A percentile compares a stretch with the other conserved stretches of the same genome.
These are phyloP conservation scores for Ciconia maguari DNA, from an alignment of 2,113 vertebrate genomes.

Conservation along the genomic window DNA sequence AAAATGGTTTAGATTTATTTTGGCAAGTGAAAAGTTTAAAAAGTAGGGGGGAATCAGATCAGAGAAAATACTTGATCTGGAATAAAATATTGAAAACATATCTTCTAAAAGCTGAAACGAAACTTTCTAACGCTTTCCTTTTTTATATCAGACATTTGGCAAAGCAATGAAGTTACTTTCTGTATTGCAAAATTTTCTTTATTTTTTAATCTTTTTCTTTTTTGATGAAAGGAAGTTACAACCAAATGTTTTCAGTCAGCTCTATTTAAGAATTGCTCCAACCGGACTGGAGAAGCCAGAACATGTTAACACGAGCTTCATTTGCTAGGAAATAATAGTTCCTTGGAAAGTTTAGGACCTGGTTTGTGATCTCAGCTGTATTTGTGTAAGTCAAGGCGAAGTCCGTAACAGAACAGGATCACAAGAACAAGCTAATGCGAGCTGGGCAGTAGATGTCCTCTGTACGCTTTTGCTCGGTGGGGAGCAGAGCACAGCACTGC, in stretches of 20 bases:
- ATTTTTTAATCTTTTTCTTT: background rate
- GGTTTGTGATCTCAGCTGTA: background rate
- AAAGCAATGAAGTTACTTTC: background rate
- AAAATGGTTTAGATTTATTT: background rate
- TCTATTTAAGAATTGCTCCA: background rate
- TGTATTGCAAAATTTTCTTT: background rate
- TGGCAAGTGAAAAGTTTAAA: background rate
- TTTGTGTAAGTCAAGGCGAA: background rate
- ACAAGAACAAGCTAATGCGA: background rate
- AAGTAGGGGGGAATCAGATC: background rate
- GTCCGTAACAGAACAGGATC: background rate
- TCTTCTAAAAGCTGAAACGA: background rate
- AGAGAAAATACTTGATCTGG: background rate
- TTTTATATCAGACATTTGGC: background rate
- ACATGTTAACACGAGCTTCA: background rate
- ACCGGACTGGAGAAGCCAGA: background rate
- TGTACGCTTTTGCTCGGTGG: accelerated
- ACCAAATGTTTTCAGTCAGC: background rate
- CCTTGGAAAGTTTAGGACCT: background rate
- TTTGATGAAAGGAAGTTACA: background rate
- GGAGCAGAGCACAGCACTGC: background rate
- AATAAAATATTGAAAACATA: background rate
- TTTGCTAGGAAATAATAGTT: background rate
- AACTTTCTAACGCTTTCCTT: background rate
- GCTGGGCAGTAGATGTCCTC: background rate